Base-by-base conservation (phyloP, 2,113 vertebrate species). In the Phyllopteryx taeniolatus region DNA sequence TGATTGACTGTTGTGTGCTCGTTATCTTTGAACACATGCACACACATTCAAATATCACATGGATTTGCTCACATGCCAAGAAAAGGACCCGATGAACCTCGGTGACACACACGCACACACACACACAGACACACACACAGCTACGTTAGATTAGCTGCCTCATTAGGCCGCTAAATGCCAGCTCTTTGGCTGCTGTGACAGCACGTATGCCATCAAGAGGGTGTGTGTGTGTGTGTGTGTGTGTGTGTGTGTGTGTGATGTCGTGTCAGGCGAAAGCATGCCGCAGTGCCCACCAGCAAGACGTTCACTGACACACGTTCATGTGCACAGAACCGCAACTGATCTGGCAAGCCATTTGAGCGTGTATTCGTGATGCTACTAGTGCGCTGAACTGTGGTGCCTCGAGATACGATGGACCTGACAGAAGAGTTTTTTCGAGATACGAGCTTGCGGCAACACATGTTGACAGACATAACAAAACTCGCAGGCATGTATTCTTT, bases 171-270 rank as follows among this genome's bases (percentile, higher is more conserved):
- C 72, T 82, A 87, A 90, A 90, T 88, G 88, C 75, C 88, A 87
- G 8, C 85, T 87, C 84, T 86, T 86, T 88, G 85, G 82, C 87
- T 88, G 85, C 85, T 85, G 86, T 81, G 88, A 80, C 83, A 82
- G 74, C 68, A 42, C 63, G 77, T 9, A 17, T 46, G 19, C 17
- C 17, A 81, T 75, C 46, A 60, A 57, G 72, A 57, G 56, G 7
- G 59, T 64, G 62, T 63, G 72, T 71, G 77, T 53, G 54, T 54
- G 63, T 46, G 62, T 68, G 56, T 47, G 70, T 43, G 44, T 44
- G 67, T 43, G 79, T 22, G 67, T 65, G 66, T 39, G 67, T 11
- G 64, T 54, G 64, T 60, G 67, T 8, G 51, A 51, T 54, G 51
- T 54, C 20, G 7, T 35, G 31, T 61, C 59, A 39, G 31, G 33